phyloP scores from a whole-genome alignment of 2,113 vertebrate genomes.

The Micromys minutus region DNA sequence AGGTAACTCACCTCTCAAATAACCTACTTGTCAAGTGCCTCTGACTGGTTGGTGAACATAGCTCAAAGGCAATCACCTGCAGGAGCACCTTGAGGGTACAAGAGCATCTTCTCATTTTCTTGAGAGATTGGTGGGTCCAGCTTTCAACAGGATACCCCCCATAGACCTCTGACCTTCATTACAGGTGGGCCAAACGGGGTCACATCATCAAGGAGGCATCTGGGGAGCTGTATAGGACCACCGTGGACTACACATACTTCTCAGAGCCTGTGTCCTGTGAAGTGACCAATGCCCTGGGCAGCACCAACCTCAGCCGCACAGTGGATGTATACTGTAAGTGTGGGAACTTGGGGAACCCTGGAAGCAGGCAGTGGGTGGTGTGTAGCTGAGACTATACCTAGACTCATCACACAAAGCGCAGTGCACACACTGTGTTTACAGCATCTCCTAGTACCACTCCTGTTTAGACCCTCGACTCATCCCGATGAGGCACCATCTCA shows the following conservation, averaged over 20 bases:
- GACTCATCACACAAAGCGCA: rapidly evolving
- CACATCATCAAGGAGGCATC: constrained; percentile 95
- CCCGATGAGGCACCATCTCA: neutral
- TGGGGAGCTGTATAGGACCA: constrained; percentile 93
- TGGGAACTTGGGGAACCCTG: rapidly evolving
- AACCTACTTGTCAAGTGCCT: neutral
- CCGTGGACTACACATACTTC: constrained; percentile 97
- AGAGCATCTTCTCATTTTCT: neutral
- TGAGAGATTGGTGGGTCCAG: rapidly evolving
- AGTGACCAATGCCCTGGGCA: constrained; percentile 96
- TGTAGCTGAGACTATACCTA: neutral
- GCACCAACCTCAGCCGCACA: constrained; percentile 97
- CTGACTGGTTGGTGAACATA: neutral
- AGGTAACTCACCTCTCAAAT: neutral
- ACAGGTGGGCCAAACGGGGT: constrained; percentile 97
- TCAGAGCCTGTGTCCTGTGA: constrained; percentile 97
- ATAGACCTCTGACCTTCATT: neutral
- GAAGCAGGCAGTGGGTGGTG: rapidly evolving
- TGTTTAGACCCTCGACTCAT: neutral
- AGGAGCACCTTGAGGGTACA: rapidly evolving
- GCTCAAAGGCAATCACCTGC: neutral
- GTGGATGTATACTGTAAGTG: constrained; percentile 98
- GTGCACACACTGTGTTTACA: neutral
- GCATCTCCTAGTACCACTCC: neutral
- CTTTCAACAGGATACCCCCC: neutral